phyloP scores from a whole-genome alignment of 2,797 vertebrate genomes.

The Knipowitschia caucasica region DNA sequence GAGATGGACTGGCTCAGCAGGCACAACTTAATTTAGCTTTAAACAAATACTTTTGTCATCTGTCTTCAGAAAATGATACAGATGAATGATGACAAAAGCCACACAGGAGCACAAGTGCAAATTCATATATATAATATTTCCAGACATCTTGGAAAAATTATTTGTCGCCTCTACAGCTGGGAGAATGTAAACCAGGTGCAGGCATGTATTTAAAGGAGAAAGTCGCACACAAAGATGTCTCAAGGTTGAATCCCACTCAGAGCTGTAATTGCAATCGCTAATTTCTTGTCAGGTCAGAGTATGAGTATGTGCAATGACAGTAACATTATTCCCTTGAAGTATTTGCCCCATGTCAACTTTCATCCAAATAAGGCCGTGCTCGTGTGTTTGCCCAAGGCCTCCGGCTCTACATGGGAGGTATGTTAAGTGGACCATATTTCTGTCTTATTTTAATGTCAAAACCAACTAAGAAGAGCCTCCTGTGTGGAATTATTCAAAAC shows the following conservation, averaged over 20 bases:
- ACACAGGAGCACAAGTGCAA: too few relatives aligned
- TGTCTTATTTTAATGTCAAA: slow-evolving; percentile 5
- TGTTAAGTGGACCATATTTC: slow-evolving; percentile 1
- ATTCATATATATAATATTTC: too few relatives aligned
- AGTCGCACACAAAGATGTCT: neutral
- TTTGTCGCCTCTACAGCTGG: too few relatives aligned
- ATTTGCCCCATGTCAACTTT: neutral
- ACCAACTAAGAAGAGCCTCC: neutral
- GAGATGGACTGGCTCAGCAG: too few relatives aligned
- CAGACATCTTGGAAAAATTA: too few relatives aligned
- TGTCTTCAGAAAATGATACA: too few relatives aligned
- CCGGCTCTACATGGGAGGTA: neutral
- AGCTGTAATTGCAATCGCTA: neutral
- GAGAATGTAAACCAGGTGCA: neutral
- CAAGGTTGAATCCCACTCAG: neutral
- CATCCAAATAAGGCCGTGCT: neutral
- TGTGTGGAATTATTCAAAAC: neutral
- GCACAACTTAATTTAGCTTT: too few relatives aligned
- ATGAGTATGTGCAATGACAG: neutral
- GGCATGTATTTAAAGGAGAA: neutral
- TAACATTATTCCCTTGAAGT: neutral
- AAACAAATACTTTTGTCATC: too few relatives aligned
- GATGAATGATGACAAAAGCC: too few relatives aligned
- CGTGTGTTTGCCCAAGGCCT: neutral
- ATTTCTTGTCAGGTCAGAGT: neutral